Evolutionary conservation across 1,140 invertebrate species (phyloP).

Genomic region (Manduca sexta): DNA sequence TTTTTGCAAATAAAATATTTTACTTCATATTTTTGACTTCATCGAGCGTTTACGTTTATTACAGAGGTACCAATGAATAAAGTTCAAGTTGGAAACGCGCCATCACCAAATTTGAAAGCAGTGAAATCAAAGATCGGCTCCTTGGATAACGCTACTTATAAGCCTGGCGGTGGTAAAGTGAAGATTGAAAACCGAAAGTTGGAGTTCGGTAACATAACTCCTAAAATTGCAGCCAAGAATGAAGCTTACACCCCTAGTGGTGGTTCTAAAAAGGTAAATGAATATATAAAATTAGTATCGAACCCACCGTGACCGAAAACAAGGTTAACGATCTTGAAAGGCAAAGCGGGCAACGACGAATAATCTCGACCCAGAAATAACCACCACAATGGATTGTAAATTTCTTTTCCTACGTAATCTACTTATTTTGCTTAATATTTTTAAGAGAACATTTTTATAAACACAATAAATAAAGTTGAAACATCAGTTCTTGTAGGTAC

Average conservation of each 20-base stretch:
- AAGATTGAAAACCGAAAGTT: constrained; percentile 93
- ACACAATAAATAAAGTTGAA: too few relatives aligned
- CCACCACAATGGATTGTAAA: too few relatives aligned
- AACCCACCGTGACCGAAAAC: too few relatives aligned
- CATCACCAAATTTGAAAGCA: constrained; percentile 92
- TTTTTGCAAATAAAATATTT: too few relatives aligned
- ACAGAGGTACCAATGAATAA: constrained; percentile 93
- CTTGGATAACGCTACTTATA: constrained; percentile 92
- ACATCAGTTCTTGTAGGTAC: too few relatives aligned
- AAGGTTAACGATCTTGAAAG: too few relatives aligned
- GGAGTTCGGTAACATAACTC: constrained; percentile 84
- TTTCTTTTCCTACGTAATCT: too few relatives aligned
- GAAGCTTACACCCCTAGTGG: constrained; percentile 91
- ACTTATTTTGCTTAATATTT: background rate
- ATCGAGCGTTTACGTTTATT: constrained; percentile 24
- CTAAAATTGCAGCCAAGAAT: constrained; percentile 92
- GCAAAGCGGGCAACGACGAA: too few relatives aligned
- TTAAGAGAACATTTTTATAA: background rate
- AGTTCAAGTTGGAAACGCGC: constrained; percentile 90
- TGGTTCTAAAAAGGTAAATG: constrained; percentile 91
- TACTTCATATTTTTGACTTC: too few relatives aligned
- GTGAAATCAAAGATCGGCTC: constrained; percentile 96
- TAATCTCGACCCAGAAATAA: too few relatives aligned
- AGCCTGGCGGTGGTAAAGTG: constrained; percentile 92
- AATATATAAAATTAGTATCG: constrained; percentile 1